Evolutionary conservation across 2,797 vertebrate genomes (phyloP), one percentile per base, ranked within the genome.

Genomic region (Argentina silus): DNA sequence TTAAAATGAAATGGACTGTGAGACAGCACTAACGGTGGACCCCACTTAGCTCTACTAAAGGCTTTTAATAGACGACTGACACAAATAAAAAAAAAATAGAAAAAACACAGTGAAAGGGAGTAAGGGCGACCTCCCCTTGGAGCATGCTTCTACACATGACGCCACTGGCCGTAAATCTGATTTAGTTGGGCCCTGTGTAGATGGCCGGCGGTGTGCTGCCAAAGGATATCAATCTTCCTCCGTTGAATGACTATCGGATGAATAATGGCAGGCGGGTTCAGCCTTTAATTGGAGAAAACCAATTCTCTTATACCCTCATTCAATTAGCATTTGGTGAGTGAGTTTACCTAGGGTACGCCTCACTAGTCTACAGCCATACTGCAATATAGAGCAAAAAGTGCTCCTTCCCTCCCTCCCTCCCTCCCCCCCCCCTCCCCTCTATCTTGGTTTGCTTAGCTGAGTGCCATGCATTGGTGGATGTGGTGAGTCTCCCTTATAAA

Each of bases 81-180:
- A 60, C 76, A 77, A 80, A 83, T 78, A 77, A 68, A 55, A 77
- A 70, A 72, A 69, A 65, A 19, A 7, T n/a, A n/a, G n/a, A 70
- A 36, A 15, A 57, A 36, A 70, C 5, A 59, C 21, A 36, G 14
- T 36, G 15, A 36, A n/a, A 48, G n/a, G 36, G 2, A 14, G 62
- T 82, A 85, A 90, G 90, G 91, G 86, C 90, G 86, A 79, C 77
- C 82, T 92, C 86, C 92, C 87, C 90, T 90, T 91, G 89, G 85
- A 86, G 83, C 82, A 82, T 85, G 85, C 88, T 57, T n/a, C 51
- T 50, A 56, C 87, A 92, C 88, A 92, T 94, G 92, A 92, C 90
- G 88, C 92, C 92, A 95, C 83, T 90, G 81, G 90, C 91, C 83
- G 87, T 93, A 92, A 92, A 90, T 85, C 86, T 92, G 90, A 94